Evolutionary conservation across 2,888 invertebrate genomes (phyloP).

Genomic region (Rhopalosiphum nymphaeae): DNA sequence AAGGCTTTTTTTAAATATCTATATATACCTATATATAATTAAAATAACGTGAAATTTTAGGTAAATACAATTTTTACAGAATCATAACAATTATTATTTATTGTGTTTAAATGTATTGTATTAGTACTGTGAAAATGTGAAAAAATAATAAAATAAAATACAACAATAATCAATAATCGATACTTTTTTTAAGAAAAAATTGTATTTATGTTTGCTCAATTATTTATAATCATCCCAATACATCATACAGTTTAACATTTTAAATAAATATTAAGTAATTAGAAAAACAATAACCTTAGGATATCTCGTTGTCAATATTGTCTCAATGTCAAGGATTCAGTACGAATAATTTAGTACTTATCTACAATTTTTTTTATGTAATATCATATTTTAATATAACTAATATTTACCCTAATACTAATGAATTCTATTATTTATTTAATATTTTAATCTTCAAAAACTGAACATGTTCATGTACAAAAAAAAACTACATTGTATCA

Average conservation of each 20-base stretch:
- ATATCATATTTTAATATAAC: no score
- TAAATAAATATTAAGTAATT: background rate
- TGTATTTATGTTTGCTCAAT: background rate
- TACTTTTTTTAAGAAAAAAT: background rate
- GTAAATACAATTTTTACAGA: background rate
- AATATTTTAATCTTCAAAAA: no score
- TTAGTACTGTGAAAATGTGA: background rate
- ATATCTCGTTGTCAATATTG: no score
- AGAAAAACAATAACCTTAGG: background rate
- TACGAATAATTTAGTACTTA: background rate
- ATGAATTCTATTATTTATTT: no score
- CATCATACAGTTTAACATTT: background rate
- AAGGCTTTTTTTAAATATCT: no score
- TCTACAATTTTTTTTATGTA: background rate
- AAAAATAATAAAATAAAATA: background rate
- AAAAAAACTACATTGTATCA: no score
- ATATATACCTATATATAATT: background rate
- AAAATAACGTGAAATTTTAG: background rate
- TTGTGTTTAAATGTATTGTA: background rate
- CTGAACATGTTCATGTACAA: background rate
- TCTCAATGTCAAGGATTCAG: background rate
- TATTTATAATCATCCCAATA: background rate
- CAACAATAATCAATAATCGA: background rate
- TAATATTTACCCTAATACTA: no score
- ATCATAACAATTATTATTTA: no score